Base-by-base conservation (phyloP, 2,797 vertebrate species). In the Myiotriccus ornatus region DNA sequence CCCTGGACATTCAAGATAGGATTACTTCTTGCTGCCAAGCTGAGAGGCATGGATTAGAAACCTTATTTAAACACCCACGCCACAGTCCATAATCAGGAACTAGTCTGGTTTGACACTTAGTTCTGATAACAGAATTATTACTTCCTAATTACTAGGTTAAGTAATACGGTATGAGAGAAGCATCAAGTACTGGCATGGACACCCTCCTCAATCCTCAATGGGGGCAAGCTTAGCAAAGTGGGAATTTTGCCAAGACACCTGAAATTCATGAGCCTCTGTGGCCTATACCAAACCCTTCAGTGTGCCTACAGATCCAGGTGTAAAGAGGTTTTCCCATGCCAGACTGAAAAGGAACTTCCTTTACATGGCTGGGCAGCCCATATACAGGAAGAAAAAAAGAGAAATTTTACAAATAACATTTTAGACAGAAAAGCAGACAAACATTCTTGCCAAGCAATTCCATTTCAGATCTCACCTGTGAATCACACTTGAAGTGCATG, bases 401-500 rank as follows among this genome's bases (percentile, higher is more conserved):
- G 50, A 50, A n/a, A 55, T 30, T 39, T 69, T 91, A 46, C 59
- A 84, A 87, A 17, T 41, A 70, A 49, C 3, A 25, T 34, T 90
- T 84, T 28, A 74, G 22, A 28, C 16, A 87, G 84, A 86, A 79
- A 88, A 84, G 8, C 49, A 47, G 56, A 34, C 13, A 50, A 78
- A 69, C 0, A 0, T 47, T 87, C 14, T 50, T 93, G 14, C 50
- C 52, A 68, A 44, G 14, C 11, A 43, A 44, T 55, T 69, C 17
- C 1, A 17, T 47, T 83, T 92, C 10, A 18, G 65, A 86, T 14
- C 77, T 94, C 52, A 96, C 97, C 96, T 96, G 81, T 65, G 95
- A 89, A 84, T 96, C 62, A 0, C 81, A 88, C n/a, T 95, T 96
- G 69, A 97, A 97, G 57, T 79, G 60, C 94, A 95, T 91, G 74